Evolutionary conservation across 2,113 vertebrate genomes (phyloP), one percentile per base, ranked within the genome.

Genomic region (Gila orcuttii): DNA sequence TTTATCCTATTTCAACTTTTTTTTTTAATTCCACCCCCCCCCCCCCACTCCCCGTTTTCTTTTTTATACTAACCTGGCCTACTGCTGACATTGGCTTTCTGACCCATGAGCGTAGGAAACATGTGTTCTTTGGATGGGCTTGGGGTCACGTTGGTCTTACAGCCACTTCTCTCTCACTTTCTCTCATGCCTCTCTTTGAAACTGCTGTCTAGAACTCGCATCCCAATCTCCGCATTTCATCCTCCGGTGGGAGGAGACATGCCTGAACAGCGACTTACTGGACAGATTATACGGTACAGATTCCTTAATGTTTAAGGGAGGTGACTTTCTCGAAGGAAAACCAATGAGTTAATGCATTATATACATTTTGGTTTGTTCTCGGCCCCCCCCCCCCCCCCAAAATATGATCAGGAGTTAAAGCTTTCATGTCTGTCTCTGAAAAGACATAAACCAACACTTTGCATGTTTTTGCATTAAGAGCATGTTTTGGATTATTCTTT

Each of bases 281-380:
- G 94, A 90, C 91, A 94, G 96, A 96, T 95, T 95, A 95, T 94
- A 93, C 90, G 93, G 95, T 94, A 96, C 93, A 95, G 95, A 86
- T 96, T 99, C 98, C 98, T 99, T 99, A 98, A 99, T 98, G 96
- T 99, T 99, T 99, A 99, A 98, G 97, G 97, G 96, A 95, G 94
- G 95, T 96, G 96, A 96, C 94, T 96, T 96, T 93, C 93, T 93
- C 89, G 94, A 93, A 94, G 83, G 87, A 85, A 79, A 75, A 86
- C 55, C 68, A 83, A 95, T 95, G 95, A 95, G 95, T 94, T 93
- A 95, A 94, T 96, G 95, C 95, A 97, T 97, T 97, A 95, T 96
- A 96, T 95, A 95, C 90, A 89, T 90, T 93, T 94, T 91, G 81
- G 90, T 92, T 94, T 93, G 86, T 96, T 94, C 96, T 93, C 93